A percentile compares a stretch with the other conserved stretches of the same genome.
Conservation (phyloP, 2,797 vertebrate genomes). For the Simalia tracyae region DNA sequence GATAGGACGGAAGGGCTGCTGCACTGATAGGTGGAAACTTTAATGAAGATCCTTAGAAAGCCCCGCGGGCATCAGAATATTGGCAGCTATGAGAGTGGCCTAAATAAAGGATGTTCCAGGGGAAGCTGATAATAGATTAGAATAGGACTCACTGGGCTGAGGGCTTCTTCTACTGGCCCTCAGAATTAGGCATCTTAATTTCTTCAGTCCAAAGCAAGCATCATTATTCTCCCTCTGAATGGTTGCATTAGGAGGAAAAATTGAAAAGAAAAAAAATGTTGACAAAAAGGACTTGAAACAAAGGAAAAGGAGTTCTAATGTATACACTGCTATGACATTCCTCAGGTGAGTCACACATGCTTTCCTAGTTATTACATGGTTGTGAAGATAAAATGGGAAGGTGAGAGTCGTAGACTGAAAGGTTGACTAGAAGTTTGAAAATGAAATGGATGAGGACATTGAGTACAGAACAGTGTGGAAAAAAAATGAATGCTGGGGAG, state of each 20-base stretch:
- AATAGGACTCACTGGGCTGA: too few species aligned
- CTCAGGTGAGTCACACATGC: not conserved
- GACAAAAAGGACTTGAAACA: not conserved
- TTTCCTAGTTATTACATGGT: not conserved
- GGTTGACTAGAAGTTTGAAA: not conserved
- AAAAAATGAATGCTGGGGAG: not conserved
- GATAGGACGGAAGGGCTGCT: not conserved
- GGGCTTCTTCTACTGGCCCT: not conserved
- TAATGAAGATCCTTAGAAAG: not conserved
- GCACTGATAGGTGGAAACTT: too few species aligned
- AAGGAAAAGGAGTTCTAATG: not conserved
- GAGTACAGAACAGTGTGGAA: not conserved
- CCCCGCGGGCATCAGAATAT: not conserved
- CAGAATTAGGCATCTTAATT: not conserved
- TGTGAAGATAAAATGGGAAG: not conserved
- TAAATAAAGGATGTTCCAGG: not conserved
- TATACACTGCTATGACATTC: not conserved
- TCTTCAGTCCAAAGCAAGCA: not conserved
- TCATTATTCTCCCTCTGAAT: not conserved
- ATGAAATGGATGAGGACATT: not conserved
- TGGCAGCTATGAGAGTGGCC: not conserved
- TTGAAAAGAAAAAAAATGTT: not conserved
- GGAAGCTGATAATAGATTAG: not conserved
- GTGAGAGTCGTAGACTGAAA: not conserved
- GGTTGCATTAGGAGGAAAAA: not conserved